Base-by-base conservation (phyloP, 2,888 invertebrate species). In the Anoncus sp. region DNA sequence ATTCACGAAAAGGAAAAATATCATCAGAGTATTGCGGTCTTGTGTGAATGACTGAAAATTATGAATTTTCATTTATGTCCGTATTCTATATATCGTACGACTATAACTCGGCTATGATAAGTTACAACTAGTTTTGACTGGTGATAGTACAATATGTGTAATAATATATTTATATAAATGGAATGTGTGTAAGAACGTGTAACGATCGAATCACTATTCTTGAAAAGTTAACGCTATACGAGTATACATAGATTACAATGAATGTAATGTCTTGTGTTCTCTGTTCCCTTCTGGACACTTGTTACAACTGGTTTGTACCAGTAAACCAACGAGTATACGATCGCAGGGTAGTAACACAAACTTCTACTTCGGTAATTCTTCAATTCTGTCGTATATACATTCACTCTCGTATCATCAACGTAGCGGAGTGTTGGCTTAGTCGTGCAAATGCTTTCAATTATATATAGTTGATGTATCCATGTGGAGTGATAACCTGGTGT, bases 361-460 rank as follows among this genome's bases (percentile, higher is more conserved):
- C 67, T 62, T 63, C 69, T 67, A 43, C 65, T 70, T 70, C 69
- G 73, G 73, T 77, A 59, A 63, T 77, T 70, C 74, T 65, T 63
- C 65, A 69, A 65, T 70, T 59, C 67, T 63, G 27, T 55, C 31
- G 31, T 31, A 22, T 31, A 43, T 18, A 35, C 47, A 66, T 71
- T 66, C 53, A 40, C 57, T 67, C 62, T 53, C 47, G 49, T 60
- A 12, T 59, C 31, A 69, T 16, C 45, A 51, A 38, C 43, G 53
- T 47, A 16, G n/a, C 45, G 51, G 7, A 45, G 22, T 12, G 57
- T 63, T 62, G 43, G 69, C 27, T 7, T 31, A 55, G 20, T 63
- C 51, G 57, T 49, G 62, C 60, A 69, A 73, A 77, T 51, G 77
- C 63, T 69, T 77, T 73, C 72, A 77, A 73, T 77, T 73, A 73